Percentiles rank a stretch among this genome's conserved stretches.
Conservation (phyloP, 2,113 vertebrate genomes). For the Carlito syrichta region DNA sequence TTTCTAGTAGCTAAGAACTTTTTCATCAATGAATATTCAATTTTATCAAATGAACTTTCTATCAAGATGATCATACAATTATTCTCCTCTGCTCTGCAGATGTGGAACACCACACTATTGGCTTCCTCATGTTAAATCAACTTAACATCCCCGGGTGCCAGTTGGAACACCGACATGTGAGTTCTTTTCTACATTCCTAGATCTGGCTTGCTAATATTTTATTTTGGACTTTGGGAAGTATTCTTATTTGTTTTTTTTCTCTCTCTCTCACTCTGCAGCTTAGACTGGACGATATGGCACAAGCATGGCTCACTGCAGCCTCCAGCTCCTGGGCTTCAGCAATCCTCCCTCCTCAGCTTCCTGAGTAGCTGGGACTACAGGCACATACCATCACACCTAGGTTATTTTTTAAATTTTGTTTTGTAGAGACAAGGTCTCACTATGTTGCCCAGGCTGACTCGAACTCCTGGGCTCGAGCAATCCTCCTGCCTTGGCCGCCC, state of each 20-base stretch:
- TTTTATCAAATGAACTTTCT: background rate
- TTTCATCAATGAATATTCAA: background rate
- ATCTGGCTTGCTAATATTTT: background rate
- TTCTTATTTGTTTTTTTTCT: too few species aligned
- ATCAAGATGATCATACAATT: background rate
- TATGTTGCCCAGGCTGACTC: background rate
- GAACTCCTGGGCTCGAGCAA: background rate
- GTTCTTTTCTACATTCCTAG: background rate
- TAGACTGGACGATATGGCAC: background rate
- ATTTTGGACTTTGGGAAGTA: background rate
- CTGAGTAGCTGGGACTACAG: background rate
- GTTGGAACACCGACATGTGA: background rate
- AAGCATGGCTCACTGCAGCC: background rate
- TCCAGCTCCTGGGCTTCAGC: background rate
- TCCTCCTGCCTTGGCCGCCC: background rate
- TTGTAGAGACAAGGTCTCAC: background rate
- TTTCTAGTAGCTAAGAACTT: background rate
- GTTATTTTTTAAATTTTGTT: background rate
- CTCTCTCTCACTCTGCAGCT: background rate
- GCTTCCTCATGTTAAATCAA: background rate
- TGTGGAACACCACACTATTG: background rate
- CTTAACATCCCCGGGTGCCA: background rate
- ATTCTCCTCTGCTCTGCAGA: background rate
- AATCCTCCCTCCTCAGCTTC: background rate
- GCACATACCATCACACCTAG: background rate